These are phyloP conservation scores for Origma solitaria DNA, from an alignment of 2,113 vertebrate species.

Conservation along the genomic window DNA sequence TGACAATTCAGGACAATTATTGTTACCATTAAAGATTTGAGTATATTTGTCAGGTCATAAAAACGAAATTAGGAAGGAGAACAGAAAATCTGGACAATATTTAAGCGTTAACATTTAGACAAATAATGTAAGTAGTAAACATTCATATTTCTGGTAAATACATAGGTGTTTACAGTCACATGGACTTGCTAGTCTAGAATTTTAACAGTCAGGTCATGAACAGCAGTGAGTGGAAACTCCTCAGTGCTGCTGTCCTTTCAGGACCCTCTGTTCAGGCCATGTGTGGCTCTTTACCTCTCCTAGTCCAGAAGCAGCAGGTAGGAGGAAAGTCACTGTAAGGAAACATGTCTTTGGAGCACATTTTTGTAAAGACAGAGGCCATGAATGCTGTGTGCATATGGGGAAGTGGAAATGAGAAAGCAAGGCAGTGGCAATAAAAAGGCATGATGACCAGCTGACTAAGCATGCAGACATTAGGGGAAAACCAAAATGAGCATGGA, in stretches of 20 bases:
- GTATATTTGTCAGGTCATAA: not conserved
- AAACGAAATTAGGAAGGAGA: not conserved
- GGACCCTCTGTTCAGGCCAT: not conserved
- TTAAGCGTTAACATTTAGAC: not conserved
- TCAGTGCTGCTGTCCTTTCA: not conserved
- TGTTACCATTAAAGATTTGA: not conserved
- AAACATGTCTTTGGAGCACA: not conserved
- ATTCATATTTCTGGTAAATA: not conserved
- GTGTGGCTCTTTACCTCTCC: not conserved
- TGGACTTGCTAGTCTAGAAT: not conserved
- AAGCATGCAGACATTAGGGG: not conserved
- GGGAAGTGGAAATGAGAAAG: not conserved
- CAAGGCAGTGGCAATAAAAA: not conserved
- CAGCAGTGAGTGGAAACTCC: not conserved
- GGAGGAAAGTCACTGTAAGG: not conserved
- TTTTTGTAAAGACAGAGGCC: not conserved
- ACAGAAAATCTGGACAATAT: not conserved
- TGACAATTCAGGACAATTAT: not conserved
- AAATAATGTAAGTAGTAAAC: not conserved
- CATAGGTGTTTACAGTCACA: not conserved
- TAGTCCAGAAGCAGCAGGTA: not conserved
- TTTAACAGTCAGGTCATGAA: not conserved
- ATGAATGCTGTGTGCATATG: not conserved
- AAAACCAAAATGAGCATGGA: not conserved
- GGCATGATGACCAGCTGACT: not conserved